A percentile compares a stretch with the other conserved stretches of the same genome.
Conservation (phyloP, 2,113 vertebrate species). For the Prunella himalayana region DNA sequence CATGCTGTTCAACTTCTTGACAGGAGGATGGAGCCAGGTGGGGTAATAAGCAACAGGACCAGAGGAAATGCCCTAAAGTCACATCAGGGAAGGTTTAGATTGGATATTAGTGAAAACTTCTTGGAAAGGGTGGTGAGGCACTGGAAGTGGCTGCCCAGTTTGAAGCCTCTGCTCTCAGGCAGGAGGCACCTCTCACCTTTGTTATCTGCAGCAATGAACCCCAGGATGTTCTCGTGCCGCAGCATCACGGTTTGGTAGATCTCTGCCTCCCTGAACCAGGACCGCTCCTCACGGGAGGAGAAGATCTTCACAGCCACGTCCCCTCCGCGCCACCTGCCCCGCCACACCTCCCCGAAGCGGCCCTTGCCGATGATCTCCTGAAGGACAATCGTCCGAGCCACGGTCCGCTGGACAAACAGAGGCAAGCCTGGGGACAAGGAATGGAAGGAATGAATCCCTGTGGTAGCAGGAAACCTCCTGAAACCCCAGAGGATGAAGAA, state of each 20-base stretch:
- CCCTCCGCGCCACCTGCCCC: slow-evolving; percentile 92
- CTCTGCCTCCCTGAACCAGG: slow-evolving; percentile 97
- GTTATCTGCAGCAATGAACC: slow-evolving; percentile 96
- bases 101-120: not conserved
- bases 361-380: slow-evolving; percentile 98
- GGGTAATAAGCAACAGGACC: not conserved
- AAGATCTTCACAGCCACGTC: slow-evolving; percentile 98
- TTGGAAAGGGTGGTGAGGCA: not conserved
- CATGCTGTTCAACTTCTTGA: not conserved
- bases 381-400: slow-evolving; percentile 94
- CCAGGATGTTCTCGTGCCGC: slow-evolving; percentile 95
- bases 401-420: slow-evolving; percentile 93
- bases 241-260: slow-evolving; percentile 99
- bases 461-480: not conserved
- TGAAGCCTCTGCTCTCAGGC: not conserved
- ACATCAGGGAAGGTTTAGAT: not conserved
- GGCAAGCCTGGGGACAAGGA: slow-evolving; percentile 79
- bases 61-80: not conserved
- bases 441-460: fast-evolving
- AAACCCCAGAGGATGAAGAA: not conserved
- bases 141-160: not conserved
- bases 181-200: slow-evolving; percentile 76
- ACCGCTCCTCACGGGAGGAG: slow-evolving; percentile 95
- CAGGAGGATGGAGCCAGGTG: not conserved
- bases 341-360: slow-evolving; percentile 96